Conservation (phyloP, 2,888 invertebrate species). For the Eurytoma californica region DNA sequence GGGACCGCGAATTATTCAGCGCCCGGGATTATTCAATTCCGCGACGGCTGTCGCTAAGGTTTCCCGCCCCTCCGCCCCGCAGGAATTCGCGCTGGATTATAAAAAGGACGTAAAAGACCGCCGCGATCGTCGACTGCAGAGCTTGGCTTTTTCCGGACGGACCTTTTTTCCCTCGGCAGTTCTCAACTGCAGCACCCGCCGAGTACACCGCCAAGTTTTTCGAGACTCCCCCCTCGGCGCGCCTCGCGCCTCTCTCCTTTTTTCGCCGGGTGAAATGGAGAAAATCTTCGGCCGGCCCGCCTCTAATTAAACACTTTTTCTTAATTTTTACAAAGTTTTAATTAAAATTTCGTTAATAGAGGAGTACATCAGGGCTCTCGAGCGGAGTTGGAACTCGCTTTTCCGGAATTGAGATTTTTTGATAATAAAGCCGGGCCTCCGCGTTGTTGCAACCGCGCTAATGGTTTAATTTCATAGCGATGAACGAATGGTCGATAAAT, state of each 20-base stretch:
- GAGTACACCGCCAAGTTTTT: background rate
- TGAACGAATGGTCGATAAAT: too few species aligned
- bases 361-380: too few species aligned
- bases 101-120: conserved; percentile 45
- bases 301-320: conserved; percentile 25
- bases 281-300: conserved; percentile 13
- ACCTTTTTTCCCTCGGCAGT: background rate
- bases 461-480: too few species aligned
- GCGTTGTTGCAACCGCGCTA: too few species aligned
- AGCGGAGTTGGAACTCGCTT: too few species aligned
- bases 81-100: conserved; percentile 29
- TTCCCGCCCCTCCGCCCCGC: background rate
- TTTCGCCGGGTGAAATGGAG: conserved; percentile 2
- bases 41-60: background rate
- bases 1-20: conserved; percentile 39
- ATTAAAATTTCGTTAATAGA: conserved; percentile 36
- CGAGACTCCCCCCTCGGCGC: background rate
- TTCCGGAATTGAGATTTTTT: background rate
- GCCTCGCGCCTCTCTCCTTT: background rate
- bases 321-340: conserved; percentile 18
- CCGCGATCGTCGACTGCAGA: conserved; percentile 5
- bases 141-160: background rate
- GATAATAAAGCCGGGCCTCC: too few species aligned
- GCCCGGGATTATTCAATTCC: conserved; percentile 48
- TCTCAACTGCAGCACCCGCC: background rate